Base-by-base conservation (phyloP, 2,888 invertebrate genomes). In the Coremacera marginata region DNA sequence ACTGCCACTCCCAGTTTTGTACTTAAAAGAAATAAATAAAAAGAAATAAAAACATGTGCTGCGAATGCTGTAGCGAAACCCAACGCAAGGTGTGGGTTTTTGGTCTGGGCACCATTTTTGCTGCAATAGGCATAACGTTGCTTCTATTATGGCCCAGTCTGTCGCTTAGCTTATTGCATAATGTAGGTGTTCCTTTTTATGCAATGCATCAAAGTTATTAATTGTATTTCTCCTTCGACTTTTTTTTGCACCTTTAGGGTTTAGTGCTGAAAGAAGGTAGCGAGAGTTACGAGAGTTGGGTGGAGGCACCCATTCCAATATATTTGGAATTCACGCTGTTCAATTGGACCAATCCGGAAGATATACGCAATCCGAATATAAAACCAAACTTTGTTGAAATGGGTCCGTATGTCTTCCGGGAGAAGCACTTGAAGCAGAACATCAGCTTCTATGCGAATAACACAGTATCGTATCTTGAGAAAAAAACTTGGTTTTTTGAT, bases 221-320 rank as follows among this genome's bases (percentile, higher is more conserved):
- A 14, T 22, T 25, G 0, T 71, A 1, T 44, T 34, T 19, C 5
- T 0, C 2, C n/a, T 70, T 70, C 2, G 8, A 2, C 3, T 5
- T 44, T 44, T 2, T 7, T 11, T 44, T 44, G 11, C 1, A 27
- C 16, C 14, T 72, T 0, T 67, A 95, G 94, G 91, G 94, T 91
- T 90, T 96, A 84, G 89, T 90, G 11, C 86, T 96, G 51, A 89
- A 92, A 25, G 89, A 91, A 0, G 89, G 90, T 5, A 94, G 95
- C 0, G 91, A 89, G 77, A 93, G 93, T 37, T 96, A 92, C 87
- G 87, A 91, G 0, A 91, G 94, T 82, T 97, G 97, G 97, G 90
- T 92, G 80, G 93, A 94, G 84, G 94, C 95, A 0, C 96, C 96
- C 0, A 93, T 96, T 79, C 95, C 96, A 0, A 94, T 96, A 92